Evolutionary conservation across 2,888 invertebrate species (phyloP).

Genomic region (Drosophila dives): DNA sequence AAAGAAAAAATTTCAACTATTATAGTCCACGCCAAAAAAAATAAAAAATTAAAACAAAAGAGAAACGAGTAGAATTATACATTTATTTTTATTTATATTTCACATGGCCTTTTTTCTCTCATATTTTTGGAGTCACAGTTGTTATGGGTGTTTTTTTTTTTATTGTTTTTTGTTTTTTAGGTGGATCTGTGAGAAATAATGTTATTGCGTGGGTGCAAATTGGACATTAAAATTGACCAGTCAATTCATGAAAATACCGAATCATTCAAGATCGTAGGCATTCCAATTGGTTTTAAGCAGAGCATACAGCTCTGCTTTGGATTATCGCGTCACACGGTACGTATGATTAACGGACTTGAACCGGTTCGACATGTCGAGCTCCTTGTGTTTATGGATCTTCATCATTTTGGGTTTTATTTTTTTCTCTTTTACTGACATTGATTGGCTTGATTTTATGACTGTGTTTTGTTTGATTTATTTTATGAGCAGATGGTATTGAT

Average conservation of each 20-base stretch:
- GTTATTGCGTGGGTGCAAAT: constrained; percentile 72
- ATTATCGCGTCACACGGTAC: constrained; percentile 50
- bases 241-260: constrained; percentile 79
- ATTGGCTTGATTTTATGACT: constrained; percentile 41
- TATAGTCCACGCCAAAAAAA: constrained; percentile 58
- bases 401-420: constrained; percentile 24
- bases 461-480: constrained; percentile 31
- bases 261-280: constrained; percentile 69
- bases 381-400: constrained; percentile 21
- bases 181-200: constrained; percentile 29
- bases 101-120: constrained; percentile 69
- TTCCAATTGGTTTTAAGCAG: constrained; percentile 75
- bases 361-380: constrained; percentile 20
- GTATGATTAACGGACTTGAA: constrained; percentile 61
- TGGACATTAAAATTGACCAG: constrained; percentile 63
- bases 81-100: constrained; percentile 72
- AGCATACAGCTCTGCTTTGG: constrained; percentile 21
- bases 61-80: constrained; percentile 37
- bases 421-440: constrained; percentile 38
- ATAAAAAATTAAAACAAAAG: constrained; percentile 43
- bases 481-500: constrained; percentile 27
- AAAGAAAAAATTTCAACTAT: constrained; percentile 58
- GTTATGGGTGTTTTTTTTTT: constrained; percentile 1
- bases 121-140: constrained; percentile 46
- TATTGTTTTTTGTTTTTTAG: constrained; percentile 3